Evolutionary conservation across 2,888 invertebrate genomes (phyloP).

Genomic region (Eulithis prunata): DNA sequence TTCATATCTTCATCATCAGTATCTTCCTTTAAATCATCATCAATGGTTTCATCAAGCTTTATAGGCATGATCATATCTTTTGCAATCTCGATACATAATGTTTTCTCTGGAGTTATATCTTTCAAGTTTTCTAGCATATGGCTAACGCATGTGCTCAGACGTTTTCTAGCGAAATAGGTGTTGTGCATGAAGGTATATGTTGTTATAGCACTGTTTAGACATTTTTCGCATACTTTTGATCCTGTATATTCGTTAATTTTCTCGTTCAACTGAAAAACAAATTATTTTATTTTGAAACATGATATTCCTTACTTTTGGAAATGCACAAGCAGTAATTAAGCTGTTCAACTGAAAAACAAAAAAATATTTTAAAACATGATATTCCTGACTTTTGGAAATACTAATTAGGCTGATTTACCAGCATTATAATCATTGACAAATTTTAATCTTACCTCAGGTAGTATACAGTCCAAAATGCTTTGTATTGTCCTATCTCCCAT

Average conservation of each 20-base stretch:
- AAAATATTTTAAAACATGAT: too few species aligned
- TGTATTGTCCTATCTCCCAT: slow-evolving; percentile 63
- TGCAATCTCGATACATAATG: slow-evolving; percentile 69
- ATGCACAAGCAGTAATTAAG: too few species aligned
- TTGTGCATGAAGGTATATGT: slow-evolving; percentile 68
- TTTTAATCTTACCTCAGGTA: slow-evolving; percentile 65
- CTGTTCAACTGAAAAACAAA: slow-evolving; percentile 54
- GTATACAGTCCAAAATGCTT: slow-evolving; percentile 59
- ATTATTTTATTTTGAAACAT: too few species aligned
- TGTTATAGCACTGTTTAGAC: slow-evolving; percentile 65
- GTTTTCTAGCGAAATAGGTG: slow-evolving; percentile 58
- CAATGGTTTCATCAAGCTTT: slow-evolving; percentile 46
- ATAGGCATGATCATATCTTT: slow-evolving; percentile 61
- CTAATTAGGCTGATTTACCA: too few species aligned
- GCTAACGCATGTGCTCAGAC: slow-evolving; percentile 63
- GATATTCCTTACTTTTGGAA: too few species aligned
- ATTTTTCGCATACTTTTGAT: slow-evolving; percentile 73
- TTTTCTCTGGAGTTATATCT: slow-evolving; percentile 48
- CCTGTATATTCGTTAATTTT: slow-evolving; percentile 62
- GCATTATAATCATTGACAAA: too few species aligned
- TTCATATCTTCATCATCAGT: slow-evolving; percentile 62
- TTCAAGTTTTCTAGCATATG: slow-evolving; percentile 60
- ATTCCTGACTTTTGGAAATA: too few species aligned
- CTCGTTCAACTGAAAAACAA: slow-evolving; percentile 63
- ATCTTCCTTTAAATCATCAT: slow-evolving; percentile 46